Evolutionary conservation across 2,888 invertebrate species (phyloP), one percentile per base, ranked within the genome.

Genomic region (Cheilosia variabilis): DNA sequence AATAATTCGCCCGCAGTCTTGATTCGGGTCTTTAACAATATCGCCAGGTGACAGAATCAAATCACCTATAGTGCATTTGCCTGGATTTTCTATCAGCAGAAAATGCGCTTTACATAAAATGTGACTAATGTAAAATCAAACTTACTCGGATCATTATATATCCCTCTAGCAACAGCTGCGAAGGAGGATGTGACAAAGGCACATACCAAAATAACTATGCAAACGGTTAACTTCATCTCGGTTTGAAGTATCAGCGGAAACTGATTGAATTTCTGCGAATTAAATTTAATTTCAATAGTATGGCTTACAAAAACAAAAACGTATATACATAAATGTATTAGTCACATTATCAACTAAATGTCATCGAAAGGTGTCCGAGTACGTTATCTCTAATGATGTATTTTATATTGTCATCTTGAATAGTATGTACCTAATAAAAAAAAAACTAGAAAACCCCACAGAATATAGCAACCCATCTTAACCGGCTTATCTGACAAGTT

Each of bases 11-110:
- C 81, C 88, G 63, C 90, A 90, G 0, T 69, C 62, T n/a, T 45
- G 52, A 0, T 60, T 34, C 0, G 88, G 88, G 71, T 87, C 52
- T n/a, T 69, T 84, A 31, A 69, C 87, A 1, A 0, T 13, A 1
- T 88, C 71, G 0, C 88, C 88, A 1, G 79, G 43, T 13, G 55
- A 78, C 15, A 89, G 17, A 9, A 89, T 87, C 9, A 88, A 31
- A 31, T 79, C 13, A 1, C 50, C 60, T 1, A 90, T 37, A 4
- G 81, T 86, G 62, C 90, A 90, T 60, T 90, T 90, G 37, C 88
- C 88, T 0, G 90, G 90, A 79, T 90, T 50, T 0, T 75, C 84
- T 22, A 47, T 9, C 2, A 45, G 7, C 6, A 45, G 6, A 45
- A 17, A 17, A 15, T 10, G 13, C 5, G 2, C 1, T 45, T 6